Conservation (phyloP, 2,888 invertebrate species). For the Cylloceria caligata region DNA sequence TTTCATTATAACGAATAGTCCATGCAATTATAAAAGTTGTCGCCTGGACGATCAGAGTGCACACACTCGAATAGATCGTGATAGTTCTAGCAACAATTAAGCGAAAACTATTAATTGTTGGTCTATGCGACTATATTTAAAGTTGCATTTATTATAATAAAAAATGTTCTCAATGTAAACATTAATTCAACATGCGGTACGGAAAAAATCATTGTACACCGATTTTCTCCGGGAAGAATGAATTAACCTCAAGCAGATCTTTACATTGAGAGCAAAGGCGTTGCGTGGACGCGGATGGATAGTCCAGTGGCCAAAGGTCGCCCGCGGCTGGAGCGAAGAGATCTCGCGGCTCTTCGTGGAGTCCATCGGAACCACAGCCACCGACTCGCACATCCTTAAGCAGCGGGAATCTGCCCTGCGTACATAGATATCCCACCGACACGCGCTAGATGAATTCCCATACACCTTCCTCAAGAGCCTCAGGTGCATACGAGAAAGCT, state of each 20-base stretch:
- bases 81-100: no score
- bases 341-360: conserved; percentile 15
- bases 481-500: conserved; percentile 31
- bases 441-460: conserved; percentile 40
- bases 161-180: no score
- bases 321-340: conserved; percentile 38
- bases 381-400: conserved; percentile 31
- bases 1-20: no score
- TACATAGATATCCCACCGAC: conserved; percentile 4
- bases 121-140: no score
- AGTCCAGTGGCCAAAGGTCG: conserved; percentile 56
- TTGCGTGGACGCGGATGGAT: conserved; percentile 56
- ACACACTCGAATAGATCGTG: no score
- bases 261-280: conserved; percentile 51
- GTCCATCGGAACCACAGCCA: neutral
- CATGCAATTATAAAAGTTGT: no score
- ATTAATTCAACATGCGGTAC: neutral
- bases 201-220: neutral
- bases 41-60: no score
- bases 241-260: conserved; percentile 26
- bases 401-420: neutral
- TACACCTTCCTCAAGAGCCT: conserved; percentile 18
- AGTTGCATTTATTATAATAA: neutral
- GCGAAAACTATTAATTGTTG: no score
- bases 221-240: neutral